Evolutionary conservation across 2,888 invertebrate species (phyloP), one percentile per base, ranked within the genome.

Genomic region (Heteropelma amictum): DNA sequence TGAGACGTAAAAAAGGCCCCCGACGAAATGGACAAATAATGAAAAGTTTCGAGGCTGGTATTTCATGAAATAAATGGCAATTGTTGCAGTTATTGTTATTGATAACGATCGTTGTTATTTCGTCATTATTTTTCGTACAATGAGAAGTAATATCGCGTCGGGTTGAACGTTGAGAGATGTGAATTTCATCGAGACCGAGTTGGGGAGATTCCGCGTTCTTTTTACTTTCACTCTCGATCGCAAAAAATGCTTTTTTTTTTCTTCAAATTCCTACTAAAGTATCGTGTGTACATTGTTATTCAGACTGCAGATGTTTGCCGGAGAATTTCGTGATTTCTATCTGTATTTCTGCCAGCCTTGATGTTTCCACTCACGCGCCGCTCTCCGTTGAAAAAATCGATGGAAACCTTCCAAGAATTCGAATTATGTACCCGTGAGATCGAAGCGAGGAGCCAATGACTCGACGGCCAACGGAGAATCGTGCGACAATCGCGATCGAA

Each of bases 341-440:
- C 35, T 54, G n/a, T n/a, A n/a, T n/a, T n/a, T n/a, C n/a, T n/a
- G 21, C 35, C 45, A 26, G 21, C 53, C 7, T 60, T 65, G 26
- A 38, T 10, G 12, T 19, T 58, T 60, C 65, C 7, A 19, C 21
- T 45, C 72, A 72, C 60, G 65, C 65, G 21, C 26, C 14, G 58
- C 26, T 45, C 40, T 51, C 12, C 6, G 19, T 30, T 23, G 40
- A 35, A 12, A n/a, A 47, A 58, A 51, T 40, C 65, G 65, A 58
- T 65, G 53, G 35, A 65, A 58, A 67, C 35, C 53, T 72, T 67
- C 45, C 65, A 45, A 45, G 65, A 60, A 67, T 72, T 51, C 45
- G 53, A 60, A 67, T 67, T 67, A 53, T 60, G 28, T 28, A 38
- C 7, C 30, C 21, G 42, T 30, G 38, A 21, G 58, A 30, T 64